These are phyloP conservation scores for Luperina testacea DNA, from an alignment of 2,888 invertebrate species.

Conservation along the genomic window DNA sequence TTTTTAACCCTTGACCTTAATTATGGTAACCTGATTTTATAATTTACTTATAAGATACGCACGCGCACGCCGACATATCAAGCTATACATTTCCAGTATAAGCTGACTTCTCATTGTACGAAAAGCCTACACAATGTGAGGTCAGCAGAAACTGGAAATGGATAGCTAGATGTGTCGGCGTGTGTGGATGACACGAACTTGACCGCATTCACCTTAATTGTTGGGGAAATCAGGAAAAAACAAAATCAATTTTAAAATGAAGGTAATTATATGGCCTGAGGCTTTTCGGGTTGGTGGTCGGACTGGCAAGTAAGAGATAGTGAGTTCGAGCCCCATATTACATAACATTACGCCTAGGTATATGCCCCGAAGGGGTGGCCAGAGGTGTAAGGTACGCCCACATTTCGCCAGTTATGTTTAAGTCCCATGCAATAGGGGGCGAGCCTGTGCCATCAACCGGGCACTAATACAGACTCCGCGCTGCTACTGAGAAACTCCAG, in stretches of 20 bases:
- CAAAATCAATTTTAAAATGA: not conserved
- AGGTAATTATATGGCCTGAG: not conserved
- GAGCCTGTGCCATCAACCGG: not conserved
- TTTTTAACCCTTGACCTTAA: not conserved
- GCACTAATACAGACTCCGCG: not conserved
- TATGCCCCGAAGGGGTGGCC: not conserved
- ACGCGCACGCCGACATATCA: not conserved
- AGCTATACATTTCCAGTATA: not conserved
- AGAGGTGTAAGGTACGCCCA: not conserved
- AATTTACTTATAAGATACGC: not conserved
- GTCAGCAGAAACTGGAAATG: not conserved
- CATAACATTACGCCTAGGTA: not conserved
- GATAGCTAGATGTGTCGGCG: not conserved
- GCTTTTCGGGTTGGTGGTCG: not conserved
- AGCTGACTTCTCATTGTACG: not conserved
- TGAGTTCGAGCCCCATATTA: not conserved
- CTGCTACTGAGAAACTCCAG: too few species aligned
- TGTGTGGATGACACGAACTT: slow-evolving; percentile 1
- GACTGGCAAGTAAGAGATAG: not conserved
- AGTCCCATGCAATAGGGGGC: not conserved
- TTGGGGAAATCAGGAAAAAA: not conserved
- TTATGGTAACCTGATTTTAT: not conserved
- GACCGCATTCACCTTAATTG: slow-evolving; percentile 9
- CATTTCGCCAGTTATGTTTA: not conserved
- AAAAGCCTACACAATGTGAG: not conserved